Conservation (phyloP, 2,113 vertebrate species). For the Brachyhypopomus occidentalis region DNA sequence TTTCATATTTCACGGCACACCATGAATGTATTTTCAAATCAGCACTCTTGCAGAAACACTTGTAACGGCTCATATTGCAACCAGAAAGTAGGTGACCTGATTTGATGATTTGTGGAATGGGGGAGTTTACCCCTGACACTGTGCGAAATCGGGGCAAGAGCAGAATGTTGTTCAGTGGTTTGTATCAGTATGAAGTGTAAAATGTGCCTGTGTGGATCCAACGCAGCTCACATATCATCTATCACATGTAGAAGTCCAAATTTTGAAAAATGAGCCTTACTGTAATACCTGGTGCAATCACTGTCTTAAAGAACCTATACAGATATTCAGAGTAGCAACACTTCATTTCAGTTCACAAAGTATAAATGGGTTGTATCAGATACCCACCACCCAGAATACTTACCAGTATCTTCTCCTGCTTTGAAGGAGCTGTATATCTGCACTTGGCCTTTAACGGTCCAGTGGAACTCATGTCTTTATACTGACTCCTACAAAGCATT, state of each 20-base stretch:
- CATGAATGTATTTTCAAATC: not conserved
- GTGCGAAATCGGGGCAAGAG: constrained; percentile 52
- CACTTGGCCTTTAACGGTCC: too few relatives aligned
- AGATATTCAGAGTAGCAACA: not conserved
- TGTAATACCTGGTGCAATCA: not conserved
- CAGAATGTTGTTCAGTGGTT: constrained; percentile 45
- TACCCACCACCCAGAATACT: too few relatives aligned
- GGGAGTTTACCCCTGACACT: constrained; percentile 61
- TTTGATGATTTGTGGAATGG: constrained; percentile 67
- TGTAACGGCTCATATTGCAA: constrained; percentile 29
- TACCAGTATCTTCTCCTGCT: too few relatives aligned
- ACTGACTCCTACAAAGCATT: too few relatives aligned
- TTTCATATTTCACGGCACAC: not conserved
- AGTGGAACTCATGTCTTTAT: too few relatives aligned
- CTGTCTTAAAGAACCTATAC: not conserved
- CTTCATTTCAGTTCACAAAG: not conserved
- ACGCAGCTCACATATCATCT: not conserved
- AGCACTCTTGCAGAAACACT: constrained; percentile 11
- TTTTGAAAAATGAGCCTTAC: not conserved
- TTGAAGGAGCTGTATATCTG: too few relatives aligned
- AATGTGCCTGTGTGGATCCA: not conserved
- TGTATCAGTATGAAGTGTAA: constrained; percentile 13
- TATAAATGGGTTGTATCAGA: too few relatives aligned
- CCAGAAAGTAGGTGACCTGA: constrained; percentile 73
- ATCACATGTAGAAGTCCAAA: not conserved